Base-by-base conservation (phyloP, 2,113 vertebrate species). In the Calypte anna region DNA sequence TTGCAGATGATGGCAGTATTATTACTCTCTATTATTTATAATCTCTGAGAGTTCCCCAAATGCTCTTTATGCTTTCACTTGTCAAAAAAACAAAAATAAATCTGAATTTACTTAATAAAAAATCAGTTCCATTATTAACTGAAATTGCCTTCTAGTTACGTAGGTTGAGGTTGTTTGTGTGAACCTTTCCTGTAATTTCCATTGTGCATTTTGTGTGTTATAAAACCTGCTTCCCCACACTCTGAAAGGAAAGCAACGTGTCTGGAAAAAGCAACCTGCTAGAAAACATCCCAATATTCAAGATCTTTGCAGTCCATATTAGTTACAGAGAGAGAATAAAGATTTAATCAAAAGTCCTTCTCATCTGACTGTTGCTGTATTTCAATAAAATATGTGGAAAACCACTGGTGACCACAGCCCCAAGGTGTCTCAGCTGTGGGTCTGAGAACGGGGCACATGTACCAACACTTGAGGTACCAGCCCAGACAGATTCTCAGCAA, bases 211-310 rank as follows among this genome's bases (percentile, higher is more conserved):
- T 75, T 78, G 13, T 28, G 30, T 40, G 12, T 66, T 55, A 31
- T 17, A 82, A 84, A 88, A 2, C 21, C 9, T 9, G 83, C 12
- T 83, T 85, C 38, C 57, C 88, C 44, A 27, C 46, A 15, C 10
- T 63, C 55, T 0, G 0, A 61, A 33, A 80, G 28, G 27, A 81
- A 58, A 74, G 36, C 33, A 55, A 64, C 0, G 0, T 90, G 25
- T 31, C 20, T 77, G 28, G 53, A 77, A 76, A 89, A 73, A 86
- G 16, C 38, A 80, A 50, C 8, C 23, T 64, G 43, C 44, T 69
- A 83, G 33, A 74, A 82, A 74, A n/a, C 33, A 85, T 36, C 51
- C 43, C 63, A 76, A 14, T 12, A 23, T 22, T 5, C 43, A 46
- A 25, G 33, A 86, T 53, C 11, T 79, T 31, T 38, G 27, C 36